Evolutionary conservation across 92 coral and sea anemone genomes (phyloP), one percentile per base, ranked within the genome.

Genomic region (Muricea muricata): DNA sequence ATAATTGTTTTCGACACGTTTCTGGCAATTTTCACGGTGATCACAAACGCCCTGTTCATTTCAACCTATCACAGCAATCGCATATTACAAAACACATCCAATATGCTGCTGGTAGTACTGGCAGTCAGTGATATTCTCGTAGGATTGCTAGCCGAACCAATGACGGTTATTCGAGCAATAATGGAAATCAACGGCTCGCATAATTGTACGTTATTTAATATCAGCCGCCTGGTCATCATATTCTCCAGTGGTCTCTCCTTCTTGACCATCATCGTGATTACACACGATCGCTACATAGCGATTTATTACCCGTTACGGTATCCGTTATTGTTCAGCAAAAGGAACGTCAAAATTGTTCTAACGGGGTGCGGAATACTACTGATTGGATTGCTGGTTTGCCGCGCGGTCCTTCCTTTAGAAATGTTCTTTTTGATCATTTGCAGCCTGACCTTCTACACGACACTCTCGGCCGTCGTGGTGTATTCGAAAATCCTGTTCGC

Each of bases 181-280:
- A 78, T 78, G 83, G 83, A 78, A 12, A 78, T 56, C 20, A 5
- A 18, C 26, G 70, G 55, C 37, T 12, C 20, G 17, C 71, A 78
- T 32, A 56, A 33, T 7, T 78, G 83, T 58, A 3, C 35, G 13
- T 26, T 78, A 5, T 78, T 33, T 18, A 37, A 55, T 39, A 57
- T 40, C 33, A 78, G 50, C 58, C 83, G 83, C 9, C 71, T 78
- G n/a, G 71, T 78, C n/a, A 54, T 57, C 48, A 58, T 78, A 29
- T 78, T 78, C 21, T 78, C 71, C 71, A 78, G 83, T 57, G 83
- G 83, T 0, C n/a, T 78, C 2, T 78, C 83, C 18, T 78, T 78
- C 17, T 23, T 78, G 32, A 78, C 71, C 0, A 58, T 57, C 33
- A 78, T 78, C 31, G 71, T 78, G 5, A 78, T 78, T 33, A 78